Percentiles rank a stretch among this genome's conserved stretches.
These are phyloP conservation scores for Acrocephalus kingi DNA, from an alignment of 2,113 vertebrate genomes.

Conservation along the genomic window DNA sequence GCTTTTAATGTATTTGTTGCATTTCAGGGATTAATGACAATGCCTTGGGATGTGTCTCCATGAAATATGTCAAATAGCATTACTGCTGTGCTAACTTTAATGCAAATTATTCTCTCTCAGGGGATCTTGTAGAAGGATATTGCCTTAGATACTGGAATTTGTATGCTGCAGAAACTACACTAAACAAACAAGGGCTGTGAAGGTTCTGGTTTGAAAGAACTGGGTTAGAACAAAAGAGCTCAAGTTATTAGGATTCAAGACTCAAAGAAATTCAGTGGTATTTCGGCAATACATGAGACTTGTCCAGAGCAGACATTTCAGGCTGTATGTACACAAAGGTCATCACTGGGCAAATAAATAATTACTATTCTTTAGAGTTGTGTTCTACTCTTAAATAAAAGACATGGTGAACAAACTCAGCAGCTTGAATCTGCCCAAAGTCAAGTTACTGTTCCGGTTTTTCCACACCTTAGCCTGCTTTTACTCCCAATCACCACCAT, in stretches of 20 bases:
- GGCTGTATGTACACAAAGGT: neutral
- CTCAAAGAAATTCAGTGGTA: neutral
- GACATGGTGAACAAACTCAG: neutral
- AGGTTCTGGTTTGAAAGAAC: neutral
- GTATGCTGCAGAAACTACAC: neutral
- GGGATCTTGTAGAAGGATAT: neutral
- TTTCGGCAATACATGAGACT: neutral
- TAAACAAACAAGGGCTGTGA: neutral
- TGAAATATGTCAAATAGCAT: constrained; percentile 15
- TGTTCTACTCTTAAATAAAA: neutral
- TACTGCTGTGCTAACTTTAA: neutral
- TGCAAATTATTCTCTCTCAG: neutral
- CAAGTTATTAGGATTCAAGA: neutral
- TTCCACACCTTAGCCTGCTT: neutral
- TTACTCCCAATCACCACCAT: neutral
- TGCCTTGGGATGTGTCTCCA: neutral
- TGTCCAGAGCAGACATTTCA: neutral
- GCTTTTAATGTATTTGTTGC: constrained; percentile 20
- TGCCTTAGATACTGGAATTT: neutral
- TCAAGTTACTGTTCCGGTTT: neutral
- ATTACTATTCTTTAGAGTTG: neutral
- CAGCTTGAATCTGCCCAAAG: neutral
- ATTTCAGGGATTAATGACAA: constrained; percentile 16
- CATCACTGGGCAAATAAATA: neutral
- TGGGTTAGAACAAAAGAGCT: neutral